phyloP scores from a whole-genome alignment of 2,113 vertebrate species.

The Hydrolagus affinis region DNA sequence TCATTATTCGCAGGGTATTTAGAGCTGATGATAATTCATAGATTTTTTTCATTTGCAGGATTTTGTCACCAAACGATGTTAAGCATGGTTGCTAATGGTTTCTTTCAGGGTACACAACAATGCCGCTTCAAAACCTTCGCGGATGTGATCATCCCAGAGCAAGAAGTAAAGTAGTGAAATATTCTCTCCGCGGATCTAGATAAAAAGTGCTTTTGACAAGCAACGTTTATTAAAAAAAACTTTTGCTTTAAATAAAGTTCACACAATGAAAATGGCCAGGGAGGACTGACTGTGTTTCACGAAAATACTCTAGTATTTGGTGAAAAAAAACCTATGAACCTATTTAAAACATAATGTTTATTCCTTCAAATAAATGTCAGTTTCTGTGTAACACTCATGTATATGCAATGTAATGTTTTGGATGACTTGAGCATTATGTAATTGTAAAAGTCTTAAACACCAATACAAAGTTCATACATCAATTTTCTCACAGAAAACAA shows the following conservation, averaged over 20 bases:
- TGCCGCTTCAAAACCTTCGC: slow-evolving; percentile 40
- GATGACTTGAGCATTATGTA: not conserved
- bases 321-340: slow-evolving; percentile 1
- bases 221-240: too few relatives aligned
- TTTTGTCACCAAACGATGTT: too few relatives aligned
- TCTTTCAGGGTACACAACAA: slow-evolving; percentile 46
- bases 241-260: not conserved
- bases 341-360: slow-evolving; percentile 1
- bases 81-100: slow-evolving; percentile 4
- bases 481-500: not conserved
- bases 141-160: slow-evolving; percentile 36
- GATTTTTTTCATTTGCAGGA: too few relatives aligned
- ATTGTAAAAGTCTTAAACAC: not conserved
- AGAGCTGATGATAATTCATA: too few relatives aligned
- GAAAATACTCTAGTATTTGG: not conserved
- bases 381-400: not conserved
- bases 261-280: not conserved
- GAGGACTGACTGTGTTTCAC: not conserved
- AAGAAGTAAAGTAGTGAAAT: not conserved
- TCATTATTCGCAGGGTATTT: too few relatives aligned
- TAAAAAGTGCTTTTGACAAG: not conserved
- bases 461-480: not conserved
- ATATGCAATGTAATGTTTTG: slow-evolving; percentile 8
- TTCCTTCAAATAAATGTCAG: not conserved
- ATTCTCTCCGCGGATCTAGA: not conserved